Evolutionary conservation across 1,140 invertebrate species (phyloP), one percentile per base, ranked within the genome.

Genomic region (Listronotus oregonensis): DNA sequence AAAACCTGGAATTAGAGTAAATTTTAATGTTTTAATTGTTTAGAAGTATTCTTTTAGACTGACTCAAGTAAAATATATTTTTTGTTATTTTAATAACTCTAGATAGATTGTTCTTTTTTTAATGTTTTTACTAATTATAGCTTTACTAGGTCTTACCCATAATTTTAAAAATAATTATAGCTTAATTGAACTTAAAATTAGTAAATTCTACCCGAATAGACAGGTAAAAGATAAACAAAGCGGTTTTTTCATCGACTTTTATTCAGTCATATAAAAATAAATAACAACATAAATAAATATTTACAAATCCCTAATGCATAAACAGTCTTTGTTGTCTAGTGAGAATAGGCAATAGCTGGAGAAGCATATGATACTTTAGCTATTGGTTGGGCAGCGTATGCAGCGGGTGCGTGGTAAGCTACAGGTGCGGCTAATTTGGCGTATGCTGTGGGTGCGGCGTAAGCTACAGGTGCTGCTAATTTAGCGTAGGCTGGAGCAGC

Each of bases 401-500:
- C 44, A 17, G 61, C 12, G 32, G 54, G 54, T 9, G 68, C 51
- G 32, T 62, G 50, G 17, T 61, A 42, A 18, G 65, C 66, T 7
- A 50, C 61, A 43, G 64, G 64, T 27, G 63, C 62, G 40, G 67
- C 21, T 27, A 27, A 27, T 27, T 27, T 27, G 1, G 21, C 64
- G 50, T 64, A 57, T 8, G 55, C 60, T 10, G 50, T 15, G 9
- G 62, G 54, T 42, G 61, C 54, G 32, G 66, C 37, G 32, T 66
- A 61, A 27, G 66, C 60, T 15, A 40, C 34, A 27, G 60, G 57
- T 27, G 62, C 68, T 9, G 65, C 61, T 18, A 52, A 54, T 39
- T 72, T 68, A 51, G 78, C 74, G 46, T 72, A 62, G 67, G 71
- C 63, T 65, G 64, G 64, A 50, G 74, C 73, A 3, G 77, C 75